Conservation (phyloP, 2,797 vertebrate species). For the Bucorvus abyssinicus region DNA sequence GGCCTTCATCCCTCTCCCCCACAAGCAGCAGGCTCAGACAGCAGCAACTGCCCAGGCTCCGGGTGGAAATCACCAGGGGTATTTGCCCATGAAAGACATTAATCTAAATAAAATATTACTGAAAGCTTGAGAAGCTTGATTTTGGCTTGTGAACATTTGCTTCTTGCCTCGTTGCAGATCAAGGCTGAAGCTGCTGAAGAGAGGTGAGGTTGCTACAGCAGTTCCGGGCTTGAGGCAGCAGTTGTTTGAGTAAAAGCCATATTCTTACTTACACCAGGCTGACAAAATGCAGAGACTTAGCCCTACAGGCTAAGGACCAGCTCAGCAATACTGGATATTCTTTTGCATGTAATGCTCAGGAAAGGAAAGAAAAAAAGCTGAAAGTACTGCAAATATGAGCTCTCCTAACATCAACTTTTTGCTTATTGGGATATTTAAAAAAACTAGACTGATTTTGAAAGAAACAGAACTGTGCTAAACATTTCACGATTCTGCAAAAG, state of each 20-base stretch:
- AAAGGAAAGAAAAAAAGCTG: neutral
- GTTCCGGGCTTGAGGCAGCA: neutral
- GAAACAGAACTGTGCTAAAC: neutral
- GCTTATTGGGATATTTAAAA: neutral
- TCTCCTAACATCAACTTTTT: neutral
- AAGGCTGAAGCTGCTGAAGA: neutral
- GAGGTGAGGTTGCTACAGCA: neutral
- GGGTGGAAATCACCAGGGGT: accelerated
- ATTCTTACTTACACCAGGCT: neutral
- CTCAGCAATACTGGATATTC: neutral
- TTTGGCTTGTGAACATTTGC: neutral
- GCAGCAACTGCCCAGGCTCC: neutral
- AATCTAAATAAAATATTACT: neutral
- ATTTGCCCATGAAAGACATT: neutral
- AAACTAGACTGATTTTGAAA: neutral
- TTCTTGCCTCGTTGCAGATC: neutral
- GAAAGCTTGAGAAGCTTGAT: neutral
- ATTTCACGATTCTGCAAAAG: slow-evolving; percentile 13
- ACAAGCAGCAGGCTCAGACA: neutral
- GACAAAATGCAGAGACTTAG: neutral
- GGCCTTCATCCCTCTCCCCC: too few relatives aligned
- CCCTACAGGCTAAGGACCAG: neutral
- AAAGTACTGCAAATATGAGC: neutral
- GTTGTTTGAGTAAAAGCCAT: neutral
- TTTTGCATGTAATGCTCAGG: neutral